Conservation (phyloP, 1,140 invertebrate genomes). For the Eriosoma lanigerum region DNA sequence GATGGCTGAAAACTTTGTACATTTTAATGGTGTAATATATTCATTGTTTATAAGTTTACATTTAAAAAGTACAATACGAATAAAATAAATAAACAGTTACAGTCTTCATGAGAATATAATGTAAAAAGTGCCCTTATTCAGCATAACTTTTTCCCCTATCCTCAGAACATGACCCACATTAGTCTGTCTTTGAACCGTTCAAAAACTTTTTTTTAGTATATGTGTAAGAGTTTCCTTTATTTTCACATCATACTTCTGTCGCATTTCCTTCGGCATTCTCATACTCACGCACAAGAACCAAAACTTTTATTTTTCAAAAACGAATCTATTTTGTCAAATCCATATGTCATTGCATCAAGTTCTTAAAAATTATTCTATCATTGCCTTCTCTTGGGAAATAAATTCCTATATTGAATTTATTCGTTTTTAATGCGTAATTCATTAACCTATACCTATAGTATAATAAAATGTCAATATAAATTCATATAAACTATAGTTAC, state of each 20-base stretch:
- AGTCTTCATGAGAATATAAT: slow-evolving; percentile 8
- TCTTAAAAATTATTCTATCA: neutral
- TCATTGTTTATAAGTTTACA: slow-evolving; percentile 11
- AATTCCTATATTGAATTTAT: too few species aligned
- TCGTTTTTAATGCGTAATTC: too few species aligned
- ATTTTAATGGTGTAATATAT: neutral
- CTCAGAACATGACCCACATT: slow-evolving; percentile 17
- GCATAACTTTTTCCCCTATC: slow-evolving; percentile 29
- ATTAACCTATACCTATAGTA: too few species aligned
- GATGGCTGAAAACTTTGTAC: neutral
- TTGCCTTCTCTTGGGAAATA: neutral
- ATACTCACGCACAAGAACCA: neutral
- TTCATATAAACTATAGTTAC: too few species aligned
- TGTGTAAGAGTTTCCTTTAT: neutral
- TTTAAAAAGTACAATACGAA: neutral
- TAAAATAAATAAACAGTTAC: slow-evolving; percentile 7
- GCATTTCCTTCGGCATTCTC: neutral
- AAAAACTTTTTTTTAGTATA: slow-evolving; percentile 14
- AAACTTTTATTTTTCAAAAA: neutral
- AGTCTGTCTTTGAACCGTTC: slow-evolving; percentile 15
- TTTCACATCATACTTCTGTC: neutral
- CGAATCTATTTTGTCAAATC: neutral
- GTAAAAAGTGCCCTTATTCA: neutral
- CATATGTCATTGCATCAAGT: neutral
- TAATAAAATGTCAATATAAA: too few species aligned